phyloP scores from a whole-genome alignment of 2,888 invertebrate genomes.

The Tipula helvola region DNA sequence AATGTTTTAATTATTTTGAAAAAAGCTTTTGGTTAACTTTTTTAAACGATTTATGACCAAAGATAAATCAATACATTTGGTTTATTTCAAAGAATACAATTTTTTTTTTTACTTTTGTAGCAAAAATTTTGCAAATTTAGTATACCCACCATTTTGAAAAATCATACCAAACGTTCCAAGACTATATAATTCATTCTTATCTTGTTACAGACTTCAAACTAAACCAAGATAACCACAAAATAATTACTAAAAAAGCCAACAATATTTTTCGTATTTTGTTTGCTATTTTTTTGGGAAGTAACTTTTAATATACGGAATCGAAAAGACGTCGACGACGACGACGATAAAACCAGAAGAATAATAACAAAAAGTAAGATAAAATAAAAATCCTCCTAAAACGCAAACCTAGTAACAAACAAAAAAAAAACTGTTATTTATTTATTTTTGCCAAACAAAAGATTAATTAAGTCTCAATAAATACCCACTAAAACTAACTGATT shows the following conservation, averaged over 20 bases:
- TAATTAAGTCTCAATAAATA: conserved; percentile 4
- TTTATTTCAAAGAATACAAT: no score
- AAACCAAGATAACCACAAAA: neutral
- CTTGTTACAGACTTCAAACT: neutral
- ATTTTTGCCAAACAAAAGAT: neutral
- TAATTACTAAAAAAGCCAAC: neutral
- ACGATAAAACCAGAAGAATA: neutral
- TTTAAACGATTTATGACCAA: no score
- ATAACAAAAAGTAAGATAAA: neutral
- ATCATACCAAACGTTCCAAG: neutral
- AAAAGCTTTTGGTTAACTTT: no score
- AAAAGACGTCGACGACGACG: neutral
- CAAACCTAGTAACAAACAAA: neutral
- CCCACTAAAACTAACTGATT: conserved; percentile 4
- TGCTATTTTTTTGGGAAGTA: neutral
- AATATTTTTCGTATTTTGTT: neutral
- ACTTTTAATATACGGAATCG: neutral
- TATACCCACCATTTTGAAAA: no score
- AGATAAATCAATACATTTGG: no score
- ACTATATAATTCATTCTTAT: neutral
- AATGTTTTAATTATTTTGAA: no score
- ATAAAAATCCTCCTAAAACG: neutral
- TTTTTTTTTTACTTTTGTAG: no score
- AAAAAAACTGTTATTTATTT: neutral
- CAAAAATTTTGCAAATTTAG: no score